phyloP scores from a whole-genome alignment of 2,888 invertebrate species.

The Cheiracanthium punctorium region DNA sequence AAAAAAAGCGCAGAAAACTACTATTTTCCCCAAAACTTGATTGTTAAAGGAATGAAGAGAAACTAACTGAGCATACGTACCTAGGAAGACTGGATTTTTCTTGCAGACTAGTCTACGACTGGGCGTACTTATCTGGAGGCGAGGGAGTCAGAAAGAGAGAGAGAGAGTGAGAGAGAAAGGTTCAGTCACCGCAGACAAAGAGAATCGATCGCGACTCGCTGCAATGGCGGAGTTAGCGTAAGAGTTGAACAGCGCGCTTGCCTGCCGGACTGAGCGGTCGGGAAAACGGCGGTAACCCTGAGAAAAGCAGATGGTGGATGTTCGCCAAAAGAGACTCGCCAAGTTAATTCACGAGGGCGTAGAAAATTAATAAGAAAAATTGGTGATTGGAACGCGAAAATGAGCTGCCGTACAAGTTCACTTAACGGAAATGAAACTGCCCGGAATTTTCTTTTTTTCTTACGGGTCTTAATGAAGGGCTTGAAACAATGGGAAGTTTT shows the following conservation, averaged over 20 bases:
- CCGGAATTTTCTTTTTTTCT: no score
- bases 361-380: no score
- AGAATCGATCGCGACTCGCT: slow-evolving; percentile 4
- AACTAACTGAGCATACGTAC: no score
- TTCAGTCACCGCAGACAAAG: slow-evolving; percentile 24
- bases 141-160: no score
- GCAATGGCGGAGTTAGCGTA: slow-evolving; percentile 14
- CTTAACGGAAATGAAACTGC: no score
- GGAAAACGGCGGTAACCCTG: background rate
- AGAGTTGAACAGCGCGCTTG: slow-evolving; percentile 3
- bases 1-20: no score
- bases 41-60: background rate
- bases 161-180: background rate
- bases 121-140: no score
- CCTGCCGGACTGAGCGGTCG: background rate
- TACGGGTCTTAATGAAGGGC: no score
- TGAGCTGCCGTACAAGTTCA: no score
- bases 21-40: background rate
- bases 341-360: background rate
- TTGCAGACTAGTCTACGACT: background rate
- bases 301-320: background rate
- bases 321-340: background rate
- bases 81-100: background rate
- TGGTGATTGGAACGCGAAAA: no score
- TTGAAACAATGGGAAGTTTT: no score